Percentiles rank a stretch among this genome's conserved stretches.
Conservation (phyloP, 2,888 invertebrate species). For the Cerastis rubricosa region DNA sequence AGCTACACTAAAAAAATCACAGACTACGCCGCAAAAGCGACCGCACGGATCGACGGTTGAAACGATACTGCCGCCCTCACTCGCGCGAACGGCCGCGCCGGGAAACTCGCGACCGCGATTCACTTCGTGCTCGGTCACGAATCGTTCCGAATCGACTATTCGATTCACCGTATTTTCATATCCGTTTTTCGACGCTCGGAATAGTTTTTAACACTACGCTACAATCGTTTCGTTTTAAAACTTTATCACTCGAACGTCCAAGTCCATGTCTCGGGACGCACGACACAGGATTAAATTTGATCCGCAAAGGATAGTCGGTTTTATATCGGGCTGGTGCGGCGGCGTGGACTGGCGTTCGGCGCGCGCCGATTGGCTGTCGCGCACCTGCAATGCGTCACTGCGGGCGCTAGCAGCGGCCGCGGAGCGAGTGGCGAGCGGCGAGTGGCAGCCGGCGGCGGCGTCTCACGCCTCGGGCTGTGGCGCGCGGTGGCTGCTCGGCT, state of each 20-base stretch:
- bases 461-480: conserved; percentile 70
- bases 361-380: conserved; percentile 94
- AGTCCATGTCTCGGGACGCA: conserved; percentile 90
- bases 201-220: conserved; percentile 75
- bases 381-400: conserved; percentile 97
- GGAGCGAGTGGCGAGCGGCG: conserved; percentile 66
- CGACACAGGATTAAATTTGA: conserved; percentile 91
- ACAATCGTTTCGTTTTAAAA: conserved; percentile 78
- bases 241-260: conserved; percentile 82
- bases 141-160: conserved; percentile 87
- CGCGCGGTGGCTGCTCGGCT: conserved; percentile 72
- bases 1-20: conserved; percentile 91
- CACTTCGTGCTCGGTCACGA: conserved; percentile 86
- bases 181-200: conserved; percentile 81
- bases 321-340: conserved; percentile 93
- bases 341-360: conserved; percentile 93
- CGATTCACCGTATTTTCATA: conserved; percentile 87
- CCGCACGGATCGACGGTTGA: conserved; percentile 90
- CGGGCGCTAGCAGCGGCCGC: conserved; percentile 84
- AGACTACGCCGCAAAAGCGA: conserved; percentile 91
- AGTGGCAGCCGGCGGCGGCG: conserved; percentile 67
- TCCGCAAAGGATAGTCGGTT: conserved; percentile 92
- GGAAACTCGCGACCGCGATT: conserved; percentile 87
- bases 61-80: conserved; percentile 91
- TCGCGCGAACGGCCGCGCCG: conserved; percentile 89